Evolutionary conservation across 64 coral and sea anemone genomes (phyloP), one percentile per base, ranked within the genome.

Genomic region (Stichodactyla mertensii): DNA sequence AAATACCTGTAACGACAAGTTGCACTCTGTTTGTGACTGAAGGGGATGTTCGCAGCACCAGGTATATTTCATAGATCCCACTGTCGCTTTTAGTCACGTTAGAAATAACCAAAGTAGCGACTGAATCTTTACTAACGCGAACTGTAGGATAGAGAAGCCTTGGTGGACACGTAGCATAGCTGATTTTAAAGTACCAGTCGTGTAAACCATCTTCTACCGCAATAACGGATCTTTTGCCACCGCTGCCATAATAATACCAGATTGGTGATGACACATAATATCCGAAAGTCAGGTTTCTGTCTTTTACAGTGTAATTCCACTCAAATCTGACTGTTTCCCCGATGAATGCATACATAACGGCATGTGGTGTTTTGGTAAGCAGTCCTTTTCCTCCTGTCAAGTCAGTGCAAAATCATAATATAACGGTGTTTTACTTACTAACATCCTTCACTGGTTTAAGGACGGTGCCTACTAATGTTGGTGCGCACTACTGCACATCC

Each of bases 51-150:
- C 62, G 9, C 3, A 66, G 20, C 20, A 9, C 20, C 18, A 23
- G 19, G 22, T 5, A 66, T 66, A 66, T 66, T 22, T n/a, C 77
- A 79, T 79, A 79, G 15, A 14, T 24, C 6, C 77, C 77, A 52
- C 27, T 51, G 51, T 79, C 77, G 31, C 6, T 19, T 26, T 52
- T 15, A 12, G 77, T 79, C 7, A 79, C 77, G 51, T 79, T 79
- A 79, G 77, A 51, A 52, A 79, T 79, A 26, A 79, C 77, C 7
- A 79, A 79, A 79, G 77, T 79, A 51, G 77, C 77, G 6, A 31
- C 51, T 16, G 27, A 26, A 18, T 78, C 71, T 51, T 26, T 51
- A 78, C 71, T 78, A 10, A 78, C 71, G 23, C 71, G 71, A 31
- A 78, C 71, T 24, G n/a, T 78, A 51, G 71, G 71, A 11, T 26